Percentiles rank a stretch among this genome's conserved stretches.
These are phyloP conservation scores for Hylaeus anthracinus DNA, from an alignment of 1,140 invertebrate species.

Conservation along the genomic window DNA sequence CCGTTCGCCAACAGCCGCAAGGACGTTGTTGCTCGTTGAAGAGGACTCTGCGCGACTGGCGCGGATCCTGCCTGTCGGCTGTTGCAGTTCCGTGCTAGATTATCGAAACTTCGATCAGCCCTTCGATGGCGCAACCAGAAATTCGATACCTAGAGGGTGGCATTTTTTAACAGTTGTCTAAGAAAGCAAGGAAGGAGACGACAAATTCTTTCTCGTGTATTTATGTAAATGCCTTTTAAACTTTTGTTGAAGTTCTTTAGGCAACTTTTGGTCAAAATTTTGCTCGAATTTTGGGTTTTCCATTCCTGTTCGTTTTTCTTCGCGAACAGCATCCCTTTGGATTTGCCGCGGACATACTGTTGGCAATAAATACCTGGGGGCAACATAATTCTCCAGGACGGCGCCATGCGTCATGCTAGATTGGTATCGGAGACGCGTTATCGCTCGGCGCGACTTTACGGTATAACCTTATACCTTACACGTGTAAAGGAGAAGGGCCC, in stretches of 20 bases:
- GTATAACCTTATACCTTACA: conserved; percentile 62
- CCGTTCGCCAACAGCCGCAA: conserved; percentile 72
- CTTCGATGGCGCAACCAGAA: too few species aligned
- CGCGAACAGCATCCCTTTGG: conserved; percentile 15
- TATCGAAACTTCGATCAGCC: too few species aligned
- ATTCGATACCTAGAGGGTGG: too few species aligned
- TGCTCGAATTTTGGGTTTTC: conserved; percentile 8
- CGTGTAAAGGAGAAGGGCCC: conserved; percentile 43
- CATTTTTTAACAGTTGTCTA: too few species aligned
- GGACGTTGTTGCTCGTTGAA: conserved; percentile 62
- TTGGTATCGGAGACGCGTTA: conserved; percentile 70
- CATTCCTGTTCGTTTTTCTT: not conserved
- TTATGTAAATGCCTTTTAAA: too few species aligned
- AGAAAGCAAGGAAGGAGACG: too few species aligned
- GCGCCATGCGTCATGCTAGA: conserved; percentile 72
- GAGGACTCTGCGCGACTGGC: conserved; percentile 33
- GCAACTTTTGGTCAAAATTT: not conserved
- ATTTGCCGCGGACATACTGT: conserved; percentile 42
- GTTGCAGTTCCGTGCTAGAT: too few species aligned
- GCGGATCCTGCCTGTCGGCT: not conserved
- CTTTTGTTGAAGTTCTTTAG: too few species aligned
- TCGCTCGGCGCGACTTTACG: conserved; percentile 61
- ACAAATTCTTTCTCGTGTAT: too few species aligned
- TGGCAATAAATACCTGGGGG: conserved; percentile 66
- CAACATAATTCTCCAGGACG: conserved; percentile 65